Percentiles rank a stretch among this genome's conserved stretches.
Evolutionary conservation across 2,113 vertebrate genomes (phyloP).

Genomic region (Cyanoderma ruficeps): DNA sequence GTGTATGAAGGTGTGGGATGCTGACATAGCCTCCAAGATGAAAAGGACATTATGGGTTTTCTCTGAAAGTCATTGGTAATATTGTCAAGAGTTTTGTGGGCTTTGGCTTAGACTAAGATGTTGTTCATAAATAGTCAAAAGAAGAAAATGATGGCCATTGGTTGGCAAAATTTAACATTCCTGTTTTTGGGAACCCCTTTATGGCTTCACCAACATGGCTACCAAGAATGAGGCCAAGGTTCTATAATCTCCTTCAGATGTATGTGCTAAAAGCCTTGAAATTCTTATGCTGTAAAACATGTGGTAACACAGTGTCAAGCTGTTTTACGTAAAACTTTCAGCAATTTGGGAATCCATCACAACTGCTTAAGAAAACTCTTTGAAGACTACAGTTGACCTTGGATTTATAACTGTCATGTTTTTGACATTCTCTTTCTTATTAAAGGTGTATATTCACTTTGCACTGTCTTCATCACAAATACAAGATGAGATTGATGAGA

Average conservation of each 20-base stretch:
- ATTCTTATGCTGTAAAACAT: constrained; percentile 12
- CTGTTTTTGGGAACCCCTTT: background rate
- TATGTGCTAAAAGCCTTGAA: background rate
- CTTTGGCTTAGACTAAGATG: background rate
- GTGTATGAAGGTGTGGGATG: background rate
- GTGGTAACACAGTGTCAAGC: constrained; percentile 13
- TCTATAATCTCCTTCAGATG: background rate
- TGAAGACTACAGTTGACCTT: constrained; percentile 82
- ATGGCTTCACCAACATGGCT: background rate
- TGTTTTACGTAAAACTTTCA: constrained; percentile 69
- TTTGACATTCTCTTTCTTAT: constrained; percentile 65
- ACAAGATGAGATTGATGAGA: constrained; percentile 51
- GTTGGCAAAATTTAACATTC: background rate
- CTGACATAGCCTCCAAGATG: background rate
- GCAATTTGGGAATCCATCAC: constrained; percentile 67
- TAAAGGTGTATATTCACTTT: constrained; percentile 56
- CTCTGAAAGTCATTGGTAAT: background rate
- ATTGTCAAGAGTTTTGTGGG: background rate
- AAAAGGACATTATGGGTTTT: background rate
- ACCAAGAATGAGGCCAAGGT: background rate
- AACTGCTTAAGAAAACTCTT: constrained; percentile 78
- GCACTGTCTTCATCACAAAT: constrained; percentile 56
- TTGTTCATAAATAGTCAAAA: background rate
- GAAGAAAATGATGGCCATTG: background rate
- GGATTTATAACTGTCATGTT: constrained; percentile 83